Percentiles rank a stretch among this genome's conserved stretches.
These are phyloP conservation scores for Cydia splendana DNA, from an alignment of 1,140 invertebrate species.

Conservation along the genomic window DNA sequence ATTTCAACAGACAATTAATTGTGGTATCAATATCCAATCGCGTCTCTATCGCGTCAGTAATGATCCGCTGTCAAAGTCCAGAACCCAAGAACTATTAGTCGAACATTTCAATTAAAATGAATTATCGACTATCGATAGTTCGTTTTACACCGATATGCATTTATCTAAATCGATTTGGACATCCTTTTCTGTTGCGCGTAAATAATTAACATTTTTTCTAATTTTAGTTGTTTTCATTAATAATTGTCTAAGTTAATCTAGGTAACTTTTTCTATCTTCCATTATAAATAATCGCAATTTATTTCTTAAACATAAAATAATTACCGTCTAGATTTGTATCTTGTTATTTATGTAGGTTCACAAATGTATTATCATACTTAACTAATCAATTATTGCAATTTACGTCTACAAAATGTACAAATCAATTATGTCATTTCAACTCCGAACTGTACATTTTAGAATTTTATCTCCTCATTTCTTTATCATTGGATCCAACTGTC, in stretches of 20 bases:
- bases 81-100: conserved; percentile 61
- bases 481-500: conserved; percentile 25
- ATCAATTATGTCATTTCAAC: conserved; percentile 28
- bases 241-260: conserved; percentile 6
- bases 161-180: conserved; percentile 28
- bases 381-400: neutral
- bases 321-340: conserved; percentile 1
- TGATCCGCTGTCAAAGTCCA: conserved; percentile 69
- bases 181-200: conserved; percentile 17
- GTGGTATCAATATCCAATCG: conserved; percentile 44
- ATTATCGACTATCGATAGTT: conserved; percentile 62
- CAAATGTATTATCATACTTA: neutral
- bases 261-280: neutral
- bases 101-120: conserved; percentile 76
- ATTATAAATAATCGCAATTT: neutral
- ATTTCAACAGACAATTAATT: conserved; percentile 50
- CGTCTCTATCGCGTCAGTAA: conserved; percentile 60
- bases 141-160: conserved; percentile 37
- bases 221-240: neutral
- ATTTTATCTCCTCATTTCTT: conserved; percentile 30
- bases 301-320: neutral
- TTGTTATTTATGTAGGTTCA: neutral
- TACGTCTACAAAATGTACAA: conserved; percentile 1
- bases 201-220: conserved; percentile 8
- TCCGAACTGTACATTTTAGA: conserved; percentile 20